phyloP scores from a whole-genome alignment of 2,888 invertebrate genomes.

The Esperia sulphurella region DNA sequence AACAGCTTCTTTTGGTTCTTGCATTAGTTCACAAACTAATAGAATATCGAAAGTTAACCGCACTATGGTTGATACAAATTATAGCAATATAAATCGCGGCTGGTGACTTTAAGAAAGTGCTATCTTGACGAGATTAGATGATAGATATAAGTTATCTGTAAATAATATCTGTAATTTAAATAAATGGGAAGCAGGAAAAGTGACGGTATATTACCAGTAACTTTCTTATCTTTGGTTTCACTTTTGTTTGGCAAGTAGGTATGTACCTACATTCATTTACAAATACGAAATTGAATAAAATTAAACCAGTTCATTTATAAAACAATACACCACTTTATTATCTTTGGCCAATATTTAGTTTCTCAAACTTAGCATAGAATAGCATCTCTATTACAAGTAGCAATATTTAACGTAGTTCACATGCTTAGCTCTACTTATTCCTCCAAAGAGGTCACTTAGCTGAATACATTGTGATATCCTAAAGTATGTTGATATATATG shows the following conservation, averaged over 20 bases:
- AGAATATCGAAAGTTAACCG: conserved; percentile 26
- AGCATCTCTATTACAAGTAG: neutral
- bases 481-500: too few species aligned
- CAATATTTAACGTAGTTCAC: neutral
- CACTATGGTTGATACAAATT: conserved; percentile 20
- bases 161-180: neutral
- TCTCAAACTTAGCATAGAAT: conserved; percentile 1
- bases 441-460: neutral
- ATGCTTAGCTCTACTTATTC: conserved; percentile 12
- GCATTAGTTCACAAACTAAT: conserved; percentile 3
- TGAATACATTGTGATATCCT: too few species aligned
- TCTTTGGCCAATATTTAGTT: conserved; percentile 21
- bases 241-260: neutral
- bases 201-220: neutral
- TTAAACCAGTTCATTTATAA: neutral
- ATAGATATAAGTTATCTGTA: neutral
- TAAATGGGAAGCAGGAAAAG: neutral
- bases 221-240: neutral
- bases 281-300: neutral
- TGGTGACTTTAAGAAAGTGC: neutral
- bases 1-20: conserved; percentile 2
- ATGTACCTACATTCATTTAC: neutral
- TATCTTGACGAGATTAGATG: neutral
- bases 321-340: conserved; percentile 18
- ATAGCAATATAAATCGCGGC: conserved; percentile 1